These are phyloP conservation scores for Enteromius fasciolatus DNA, from an alignment of 2,797 vertebrate species.

Conservation along the genomic window DNA sequence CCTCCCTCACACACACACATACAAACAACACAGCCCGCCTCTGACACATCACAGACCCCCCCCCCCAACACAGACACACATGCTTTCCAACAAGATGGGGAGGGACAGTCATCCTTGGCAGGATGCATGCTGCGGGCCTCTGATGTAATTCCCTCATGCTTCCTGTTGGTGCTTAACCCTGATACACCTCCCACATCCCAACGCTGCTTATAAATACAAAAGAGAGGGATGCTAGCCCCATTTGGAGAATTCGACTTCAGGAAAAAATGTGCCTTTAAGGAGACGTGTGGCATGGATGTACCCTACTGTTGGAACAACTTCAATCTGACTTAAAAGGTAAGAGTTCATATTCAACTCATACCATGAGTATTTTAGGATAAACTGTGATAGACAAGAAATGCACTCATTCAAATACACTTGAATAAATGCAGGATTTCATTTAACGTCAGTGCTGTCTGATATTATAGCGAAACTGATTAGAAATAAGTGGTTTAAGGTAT, in stretches of 20 bases:
- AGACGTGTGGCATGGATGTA: not conserved
- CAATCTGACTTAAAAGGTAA: slow-evolving; percentile 9
- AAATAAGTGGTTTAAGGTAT: not conserved
- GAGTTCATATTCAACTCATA: not conserved
- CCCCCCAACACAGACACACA: slow-evolving; percentile 15
- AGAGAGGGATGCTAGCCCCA: slow-evolving; percentile 11
- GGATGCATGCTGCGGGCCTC: not conserved
- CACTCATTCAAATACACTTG: not conserved
- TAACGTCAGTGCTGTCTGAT: slow-evolving; percentile 6
- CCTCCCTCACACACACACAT: not conserved
- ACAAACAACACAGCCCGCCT: not conserved
- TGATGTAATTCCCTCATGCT: slow-evolving; percentile 34
- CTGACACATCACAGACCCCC: slow-evolving; percentile 18
- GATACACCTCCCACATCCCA: slow-evolving; percentile 52
- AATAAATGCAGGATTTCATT: not conserved
- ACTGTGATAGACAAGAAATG: not conserved
- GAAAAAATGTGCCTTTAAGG: slow-evolving; percentile 7
- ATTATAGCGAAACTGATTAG: not conserved
- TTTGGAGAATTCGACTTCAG: not conserved
- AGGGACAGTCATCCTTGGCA: slow-evolving; percentile 9
- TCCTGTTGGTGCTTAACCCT: slow-evolving; percentile 33
- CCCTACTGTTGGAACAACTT: not conserved
- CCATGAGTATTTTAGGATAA: not conserved
- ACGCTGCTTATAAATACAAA: slow-evolving; percentile 50
- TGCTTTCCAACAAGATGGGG: slow-evolving; percentile 1